A percentile compares a stretch with the other conserved stretches of the same genome.
These are phyloP conservation scores for Oscheius sp. DNA, from an alignment of 2,888 invertebrate species.

Conservation along the genomic window DNA sequence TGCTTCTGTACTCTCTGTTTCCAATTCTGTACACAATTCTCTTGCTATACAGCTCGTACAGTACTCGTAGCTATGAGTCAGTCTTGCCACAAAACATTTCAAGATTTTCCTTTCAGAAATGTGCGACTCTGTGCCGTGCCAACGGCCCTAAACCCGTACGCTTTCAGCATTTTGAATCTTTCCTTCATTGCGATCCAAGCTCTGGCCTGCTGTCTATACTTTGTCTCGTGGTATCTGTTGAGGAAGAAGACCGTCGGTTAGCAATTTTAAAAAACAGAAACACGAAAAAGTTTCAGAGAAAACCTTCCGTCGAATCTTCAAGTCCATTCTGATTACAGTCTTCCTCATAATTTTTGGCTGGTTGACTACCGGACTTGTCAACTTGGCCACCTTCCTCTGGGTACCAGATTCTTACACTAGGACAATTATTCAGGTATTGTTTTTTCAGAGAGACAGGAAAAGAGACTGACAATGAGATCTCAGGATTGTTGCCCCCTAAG, in stretches of 20 bases:
- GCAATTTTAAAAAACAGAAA: not conserved
- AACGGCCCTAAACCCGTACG: not conserved
- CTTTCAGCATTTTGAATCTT: not conserved
- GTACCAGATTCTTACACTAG: not conserved
- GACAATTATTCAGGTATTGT: not conserved
- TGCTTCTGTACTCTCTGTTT: not conserved
- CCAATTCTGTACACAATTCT: not conserved
- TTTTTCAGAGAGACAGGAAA: not conserved
- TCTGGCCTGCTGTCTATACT: not conserved
- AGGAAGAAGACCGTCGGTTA: conserved; percentile 7
- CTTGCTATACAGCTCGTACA: not conserved
- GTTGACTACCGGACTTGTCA: not conserved
- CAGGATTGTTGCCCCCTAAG: too few species aligned
- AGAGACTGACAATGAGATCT: not conserved
- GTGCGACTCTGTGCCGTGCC: conserved; percentile 2
- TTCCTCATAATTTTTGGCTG: conserved; percentile 9
- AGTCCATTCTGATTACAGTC: conserved; percentile 2
- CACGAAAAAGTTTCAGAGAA: not conserved
- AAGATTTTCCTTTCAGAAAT: not conserved
- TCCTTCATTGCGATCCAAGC: not conserved
- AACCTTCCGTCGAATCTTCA: conserved; percentile 1
- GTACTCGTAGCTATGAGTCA: not conserved
- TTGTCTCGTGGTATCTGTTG: not conserved
- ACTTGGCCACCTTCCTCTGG: not conserved
- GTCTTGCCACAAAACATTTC: not conserved